These are phyloP conservation scores for Tyto alba DNA, from an alignment of 2,113 vertebrate genomes.

Conservation along the genomic window DNA sequence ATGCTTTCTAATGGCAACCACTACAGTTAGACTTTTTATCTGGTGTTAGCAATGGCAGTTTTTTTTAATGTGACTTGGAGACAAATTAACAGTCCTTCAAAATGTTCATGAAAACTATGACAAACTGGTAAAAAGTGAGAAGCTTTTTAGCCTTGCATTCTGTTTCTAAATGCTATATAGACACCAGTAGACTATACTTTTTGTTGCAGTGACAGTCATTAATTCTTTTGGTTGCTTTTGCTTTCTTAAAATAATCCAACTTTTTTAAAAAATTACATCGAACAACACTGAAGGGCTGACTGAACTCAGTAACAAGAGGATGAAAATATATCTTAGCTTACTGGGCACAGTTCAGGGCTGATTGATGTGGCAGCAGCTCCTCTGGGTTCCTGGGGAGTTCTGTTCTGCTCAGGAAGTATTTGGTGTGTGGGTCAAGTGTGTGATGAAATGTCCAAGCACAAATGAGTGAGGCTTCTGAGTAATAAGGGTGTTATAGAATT, in stretches of 20 bases:
- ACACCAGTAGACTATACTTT: background rate
- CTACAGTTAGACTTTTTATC: slow-evolving; percentile 2
- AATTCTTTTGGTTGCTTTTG: slow-evolving; percentile 1
- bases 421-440: background rate
- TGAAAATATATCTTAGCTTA: background rate
- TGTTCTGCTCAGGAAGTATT: background rate
- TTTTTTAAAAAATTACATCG: background rate
- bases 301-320: background rate
- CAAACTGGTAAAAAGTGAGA: background rate
- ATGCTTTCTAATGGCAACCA: background rate
- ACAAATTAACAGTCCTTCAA: slow-evolving; percentile 3
- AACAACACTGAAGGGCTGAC: background rate
- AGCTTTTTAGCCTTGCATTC: background rate
- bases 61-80: background rate
- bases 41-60: background rate
- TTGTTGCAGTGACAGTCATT: background rate
- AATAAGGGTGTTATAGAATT: background rate
- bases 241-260: background rate
- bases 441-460: background rate
- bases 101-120: background rate
- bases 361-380: background rate
- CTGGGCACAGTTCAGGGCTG: background rate
- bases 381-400: background rate
- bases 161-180: background rate
- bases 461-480: background rate